Percentiles rank a stretch among this genome's conserved stretches.
Evolutionary conservation across 2,888 invertebrate genomes (phyloP).

Genomic region (Neoaliturus tenellus): DNA sequence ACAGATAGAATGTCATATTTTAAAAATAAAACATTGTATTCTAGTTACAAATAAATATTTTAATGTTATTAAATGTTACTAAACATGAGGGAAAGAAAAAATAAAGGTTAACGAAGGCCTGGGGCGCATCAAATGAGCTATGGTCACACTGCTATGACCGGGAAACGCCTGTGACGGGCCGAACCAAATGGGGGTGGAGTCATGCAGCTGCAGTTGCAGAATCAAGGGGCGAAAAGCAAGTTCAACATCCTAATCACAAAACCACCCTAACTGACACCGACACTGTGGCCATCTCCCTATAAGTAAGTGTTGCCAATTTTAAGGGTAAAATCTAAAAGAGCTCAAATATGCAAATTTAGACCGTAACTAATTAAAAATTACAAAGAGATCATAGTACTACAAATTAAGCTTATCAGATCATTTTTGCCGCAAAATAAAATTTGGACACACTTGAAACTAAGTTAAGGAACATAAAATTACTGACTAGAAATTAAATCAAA

Average conservation of each 20-base stretch:
- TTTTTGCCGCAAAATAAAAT: constrained; percentile 12
- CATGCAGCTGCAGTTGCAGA: too few species aligned
- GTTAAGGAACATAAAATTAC: constrained; percentile 30
- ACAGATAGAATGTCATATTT: constrained; percentile 13
- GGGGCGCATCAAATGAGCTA: not conserved
- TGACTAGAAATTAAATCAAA: constrained; percentile 25
- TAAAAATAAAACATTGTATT: constrained; percentile 9
- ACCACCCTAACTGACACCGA: not conserved
- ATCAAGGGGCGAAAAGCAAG: too few species aligned
- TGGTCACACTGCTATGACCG: not conserved
- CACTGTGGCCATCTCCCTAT: not conserved
- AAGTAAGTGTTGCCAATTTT: not conserved
- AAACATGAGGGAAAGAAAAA: not conserved
- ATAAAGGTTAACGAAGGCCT: not conserved
- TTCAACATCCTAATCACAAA: too few species aligned
- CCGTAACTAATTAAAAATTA: not conserved
- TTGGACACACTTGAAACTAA: constrained; percentile 28
- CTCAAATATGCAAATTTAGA: not conserved
- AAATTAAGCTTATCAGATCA: constrained; percentile 5
- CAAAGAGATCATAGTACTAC: constrained; percentile 1
- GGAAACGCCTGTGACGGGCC: too few species aligned
- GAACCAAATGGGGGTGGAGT: too few species aligned
- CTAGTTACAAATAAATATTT: not conserved
- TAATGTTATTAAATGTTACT: too few species aligned
- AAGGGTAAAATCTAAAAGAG: not conserved